Conservation (phyloP, 30 jellyfish, hydroid and myxozoan species). For the Cassiopea andromeda region DNA sequence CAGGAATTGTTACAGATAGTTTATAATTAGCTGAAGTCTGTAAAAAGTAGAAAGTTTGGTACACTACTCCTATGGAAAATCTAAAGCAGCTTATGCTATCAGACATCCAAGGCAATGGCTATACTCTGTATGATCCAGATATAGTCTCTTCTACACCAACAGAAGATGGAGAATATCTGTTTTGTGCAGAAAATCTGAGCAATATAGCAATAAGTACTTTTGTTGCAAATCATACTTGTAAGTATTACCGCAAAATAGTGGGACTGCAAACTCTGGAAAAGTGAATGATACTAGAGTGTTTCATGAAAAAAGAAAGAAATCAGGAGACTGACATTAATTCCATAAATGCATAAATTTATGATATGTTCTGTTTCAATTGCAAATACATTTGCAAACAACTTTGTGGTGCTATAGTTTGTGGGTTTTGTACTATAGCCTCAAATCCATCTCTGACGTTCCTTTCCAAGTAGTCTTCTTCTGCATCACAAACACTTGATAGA, state of each 20-base stretch:
- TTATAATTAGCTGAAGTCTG: constrained; percentile 2
- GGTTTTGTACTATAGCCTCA: constrained; percentile 30
- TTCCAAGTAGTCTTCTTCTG: constrained; percentile 45
- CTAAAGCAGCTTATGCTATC: constrained; percentile 30
- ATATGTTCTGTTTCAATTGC: constrained; percentile 21
- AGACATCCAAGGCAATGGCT: constrained; percentile 58
- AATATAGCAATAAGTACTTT: constrained; percentile 28
- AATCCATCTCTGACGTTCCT: constrained; percentile 29
- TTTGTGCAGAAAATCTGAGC: constrained; percentile 51
- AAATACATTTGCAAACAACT: constrained; percentile 36
- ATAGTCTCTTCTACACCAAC: constrained; percentile 57
- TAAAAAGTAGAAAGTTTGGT: constrained; percentile 35
- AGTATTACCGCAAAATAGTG: constrained; percentile 15
- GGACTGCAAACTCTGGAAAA: constrained; percentile 21
- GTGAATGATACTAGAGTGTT: background rate
- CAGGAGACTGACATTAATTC: background rate
- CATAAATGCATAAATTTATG: constrained; percentile 1
- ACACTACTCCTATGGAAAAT: constrained; percentile 32
- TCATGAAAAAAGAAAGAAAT: background rate
- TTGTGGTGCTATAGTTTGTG: constrained; percentile 32
- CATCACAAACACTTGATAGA: constrained; percentile 8
- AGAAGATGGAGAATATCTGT: constrained; percentile 47
- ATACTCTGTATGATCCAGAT: constrained; percentile 45
- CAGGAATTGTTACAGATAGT: constrained; percentile 24
- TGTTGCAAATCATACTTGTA: constrained; percentile 36